phyloP scores from a whole-genome alignment of 2,113 vertebrate species.

The Onychostoma macrolepis region DNA sequence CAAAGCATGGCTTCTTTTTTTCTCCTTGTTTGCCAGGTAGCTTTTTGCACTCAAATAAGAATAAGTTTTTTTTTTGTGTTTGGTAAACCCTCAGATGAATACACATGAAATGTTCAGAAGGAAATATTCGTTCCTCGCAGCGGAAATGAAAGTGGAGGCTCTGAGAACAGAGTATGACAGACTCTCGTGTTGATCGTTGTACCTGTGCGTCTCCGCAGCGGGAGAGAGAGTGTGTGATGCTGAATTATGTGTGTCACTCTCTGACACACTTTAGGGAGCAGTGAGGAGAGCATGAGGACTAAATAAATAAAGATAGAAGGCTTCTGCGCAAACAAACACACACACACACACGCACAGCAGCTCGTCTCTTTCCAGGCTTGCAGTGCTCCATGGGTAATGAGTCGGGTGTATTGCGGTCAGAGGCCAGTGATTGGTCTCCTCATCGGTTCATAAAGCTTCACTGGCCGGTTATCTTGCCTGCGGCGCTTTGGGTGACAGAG shows the following conservation, averaged over 20 bases:
- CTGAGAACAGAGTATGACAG: not conserved
- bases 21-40: not conserved
- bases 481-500: not conserved
- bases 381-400: constrained; percentile 1
- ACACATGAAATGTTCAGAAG: too few species aligned
- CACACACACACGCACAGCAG: not conserved
- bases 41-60: not conserved
- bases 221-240: not conserved
- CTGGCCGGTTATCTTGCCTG: not conserved
- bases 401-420: not conserved
- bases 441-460: not conserved
- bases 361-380: not conserved
- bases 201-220: not conserved
- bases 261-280: constrained; percentile 8
- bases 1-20: not conserved
- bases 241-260: not conserved
- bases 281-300: constrained; percentile 6
- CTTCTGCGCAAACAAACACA: not conserved
- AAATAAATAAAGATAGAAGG: constrained; percentile 12
- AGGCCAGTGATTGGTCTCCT: not conserved
- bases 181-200: not conserved
- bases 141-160: not conserved
- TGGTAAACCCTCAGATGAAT: not conserved
- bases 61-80: not conserved
- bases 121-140: not conserved